Evolutionary conservation across 1,140 invertebrate genomes (phyloP), one percentile per base, ranked within the genome.

Genomic region (Neodiprion virginianus): DNA sequence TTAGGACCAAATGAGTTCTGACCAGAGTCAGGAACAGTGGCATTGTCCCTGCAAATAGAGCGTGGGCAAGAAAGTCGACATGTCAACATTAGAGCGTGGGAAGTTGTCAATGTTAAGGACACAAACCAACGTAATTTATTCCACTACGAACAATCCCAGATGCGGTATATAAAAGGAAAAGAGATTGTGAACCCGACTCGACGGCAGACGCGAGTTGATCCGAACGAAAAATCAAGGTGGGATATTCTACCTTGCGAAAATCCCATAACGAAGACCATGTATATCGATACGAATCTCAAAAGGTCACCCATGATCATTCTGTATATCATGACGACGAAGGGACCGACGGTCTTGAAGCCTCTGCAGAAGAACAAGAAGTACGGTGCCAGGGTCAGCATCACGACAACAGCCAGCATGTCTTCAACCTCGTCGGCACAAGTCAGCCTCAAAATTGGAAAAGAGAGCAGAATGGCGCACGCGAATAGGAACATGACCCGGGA

Each of bases 241-340:
- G 68, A 48, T 28, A 69, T 12, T 74, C 77, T 91, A 95, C 95
- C 95, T 94, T 99, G 98, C 14, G 98, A 98, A 86, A 99, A 99
- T 76, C 98, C 98, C 92, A 99, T 94, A 0, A 99, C 95, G 83
- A 99, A 99, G 0, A 99, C 96, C 67, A 97, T 88, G 86, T 99
- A 99, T 82, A 99, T 99, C 48, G 94, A 95, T 65, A 98, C 96
- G 88, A 99, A 99, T 79, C 98, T 91, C 8, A 99, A 88, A 17
- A 99, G 88, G 89, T 99, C 98, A 76, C 96, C 97, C 90, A 95
- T 95, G 23, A 99, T 95, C 96, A 99, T 99, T 78, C 97, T 93
- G 88, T 99, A 99, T 77, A 99, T 98, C 98, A 99, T 99, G 71
- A 99, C 97, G 7, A 99, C 98, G 92, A 99, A 99, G 8, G 98